Conservation (phyloP, 2,888 invertebrate species). For the Anthophora plumipes region DNA sequence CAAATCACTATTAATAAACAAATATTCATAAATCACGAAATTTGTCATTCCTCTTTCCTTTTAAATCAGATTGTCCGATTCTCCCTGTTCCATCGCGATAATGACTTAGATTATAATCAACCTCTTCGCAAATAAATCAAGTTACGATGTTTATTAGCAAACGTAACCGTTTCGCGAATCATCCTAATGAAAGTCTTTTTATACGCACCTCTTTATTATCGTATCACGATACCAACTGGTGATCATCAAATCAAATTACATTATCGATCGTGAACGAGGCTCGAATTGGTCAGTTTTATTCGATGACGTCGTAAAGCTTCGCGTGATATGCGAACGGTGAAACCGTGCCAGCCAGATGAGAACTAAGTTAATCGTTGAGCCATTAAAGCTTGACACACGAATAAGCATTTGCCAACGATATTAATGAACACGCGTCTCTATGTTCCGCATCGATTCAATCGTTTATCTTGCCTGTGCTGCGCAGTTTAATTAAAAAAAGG, state of each 20-base stretch:
- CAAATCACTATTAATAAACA: too few species aligned
- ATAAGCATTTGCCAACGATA: conserved; percentile 32
- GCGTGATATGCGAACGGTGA: conserved; percentile 28
- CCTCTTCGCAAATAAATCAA: conserved; percentile 1
- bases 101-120: background rate
- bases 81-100: background rate
- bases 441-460: background rate
- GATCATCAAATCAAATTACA: conserved; percentile 14
- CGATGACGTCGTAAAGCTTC: conserved; percentile 3
- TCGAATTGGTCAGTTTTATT: conserved; percentile 21
- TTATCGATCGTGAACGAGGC: conserved; percentile 5
- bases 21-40: too few species aligned
- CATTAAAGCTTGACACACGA: conserved; percentile 43
- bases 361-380: conserved; percentile 48
- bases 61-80: background rate
- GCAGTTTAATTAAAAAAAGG: conserved; percentile 1
- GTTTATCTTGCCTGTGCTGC: background rate
- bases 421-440: conserved; percentile 26
- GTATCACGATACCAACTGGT: background rate
- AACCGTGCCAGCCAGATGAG: conserved; percentile 60
- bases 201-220: background rate
- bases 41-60: background rate
- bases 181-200: conserved; percentile 5
- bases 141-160: background rate
- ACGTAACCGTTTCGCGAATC: conserved; percentile 9